Percentiles rank a stretch among this genome's conserved stretches.
Conservation (phyloP, 1,140 invertebrate genomes). For the Lasioglossum albipes region DNA sequence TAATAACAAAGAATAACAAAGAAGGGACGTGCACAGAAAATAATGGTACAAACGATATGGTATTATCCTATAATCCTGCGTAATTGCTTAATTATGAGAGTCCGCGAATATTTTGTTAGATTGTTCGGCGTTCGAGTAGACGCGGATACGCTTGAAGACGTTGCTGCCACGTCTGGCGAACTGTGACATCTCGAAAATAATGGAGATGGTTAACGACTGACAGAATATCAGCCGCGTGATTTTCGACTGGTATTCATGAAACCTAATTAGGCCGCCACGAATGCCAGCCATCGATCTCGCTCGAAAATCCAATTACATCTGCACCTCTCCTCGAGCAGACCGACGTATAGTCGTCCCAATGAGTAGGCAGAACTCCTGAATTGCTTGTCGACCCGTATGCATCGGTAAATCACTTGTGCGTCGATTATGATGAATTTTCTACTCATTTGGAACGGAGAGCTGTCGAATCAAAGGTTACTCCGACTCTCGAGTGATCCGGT, state of each 20-base stretch:
- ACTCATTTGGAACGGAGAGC: neutral
- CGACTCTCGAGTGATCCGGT: neutral
- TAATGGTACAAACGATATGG: too few species aligned
- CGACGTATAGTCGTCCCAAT: conserved; percentile 51
- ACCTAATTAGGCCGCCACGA: conserved; percentile 59
- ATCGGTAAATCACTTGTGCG: conserved; percentile 39
- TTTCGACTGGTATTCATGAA: conserved; percentile 48
- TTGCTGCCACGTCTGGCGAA: neutral
- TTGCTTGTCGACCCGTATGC: conserved; percentile 52
- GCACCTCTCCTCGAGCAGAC: conserved; percentile 39
- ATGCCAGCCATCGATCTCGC: conserved; percentile 55
- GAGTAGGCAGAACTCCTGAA: conserved; percentile 49
- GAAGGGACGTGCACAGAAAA: too few species aligned
- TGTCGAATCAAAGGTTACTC: neutral
- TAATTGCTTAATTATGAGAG: too few species aligned
- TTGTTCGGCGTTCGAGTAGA: too few species aligned
- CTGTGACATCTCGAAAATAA: conserved; percentile 23
- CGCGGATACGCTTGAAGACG: too few species aligned
- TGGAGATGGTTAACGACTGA: conserved; percentile 29
- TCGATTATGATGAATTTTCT: conserved; percentile 15
- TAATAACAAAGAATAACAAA: too few species aligned
- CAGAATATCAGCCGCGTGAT: conserved; percentile 47
- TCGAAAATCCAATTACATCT: conserved; percentile 60
- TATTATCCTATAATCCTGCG: too few species aligned
- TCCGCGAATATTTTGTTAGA: too few species aligned